These are phyloP conservation scores for Orthosia cruda DNA, from an alignment of 2,888 invertebrate genomes.

Conservation along the genomic window DNA sequence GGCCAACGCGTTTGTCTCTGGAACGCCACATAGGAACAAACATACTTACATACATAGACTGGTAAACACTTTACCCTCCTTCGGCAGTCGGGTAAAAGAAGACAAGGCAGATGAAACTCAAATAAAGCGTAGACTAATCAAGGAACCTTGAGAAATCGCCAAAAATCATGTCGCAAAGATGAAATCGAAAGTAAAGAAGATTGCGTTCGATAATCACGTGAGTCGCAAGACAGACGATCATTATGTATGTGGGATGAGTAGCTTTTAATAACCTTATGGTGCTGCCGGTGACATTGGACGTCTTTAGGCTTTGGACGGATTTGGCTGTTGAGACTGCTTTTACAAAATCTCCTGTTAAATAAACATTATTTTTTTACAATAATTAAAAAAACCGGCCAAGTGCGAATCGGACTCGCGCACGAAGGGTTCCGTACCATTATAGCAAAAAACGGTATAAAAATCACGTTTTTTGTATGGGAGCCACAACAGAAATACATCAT, in stretches of 20 bases:
- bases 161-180: not conserved
- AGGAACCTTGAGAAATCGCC: not conserved
- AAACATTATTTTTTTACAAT: not conserved
- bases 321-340: not conserved
- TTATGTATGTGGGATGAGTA: conserved; percentile 31
- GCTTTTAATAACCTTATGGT: conserved; percentile 5
- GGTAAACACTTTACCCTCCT: no score
- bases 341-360: not conserved
- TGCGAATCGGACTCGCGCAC: no score
- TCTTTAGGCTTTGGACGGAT: conserved; percentile 18
- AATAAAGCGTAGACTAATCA: no score
- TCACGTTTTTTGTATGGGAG: no score
- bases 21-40: no score
- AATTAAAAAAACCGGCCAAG: no score
- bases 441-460: no score
- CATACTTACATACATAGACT: no score
- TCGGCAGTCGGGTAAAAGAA: no score
- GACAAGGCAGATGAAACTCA: not conserved
- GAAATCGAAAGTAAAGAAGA: conserved; percentile 33
- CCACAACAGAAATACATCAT: no score
- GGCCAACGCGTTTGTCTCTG: no score
- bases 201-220: not conserved
- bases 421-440: no score
- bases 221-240: conserved; percentile 5
- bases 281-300: conserved; percentile 29